These are phyloP conservation scores for Chondrilla cf. caribensis DNA, from an alignment of 37 sponge, comb jelly and placozoan genomes.

Conservation along the genomic window DNA sequence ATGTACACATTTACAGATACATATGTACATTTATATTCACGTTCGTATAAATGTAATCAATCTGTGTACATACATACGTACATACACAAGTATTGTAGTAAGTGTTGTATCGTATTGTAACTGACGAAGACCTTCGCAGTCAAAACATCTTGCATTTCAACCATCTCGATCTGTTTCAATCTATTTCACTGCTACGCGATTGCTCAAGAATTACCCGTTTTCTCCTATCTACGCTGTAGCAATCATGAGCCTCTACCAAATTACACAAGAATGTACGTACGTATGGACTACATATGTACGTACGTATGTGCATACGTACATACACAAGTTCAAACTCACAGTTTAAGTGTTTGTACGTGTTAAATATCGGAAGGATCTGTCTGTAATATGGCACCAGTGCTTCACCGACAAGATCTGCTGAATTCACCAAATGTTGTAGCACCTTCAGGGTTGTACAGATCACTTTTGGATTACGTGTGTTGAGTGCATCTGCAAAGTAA, in stretches of 20 bases:
- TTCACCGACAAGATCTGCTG: conserved; percentile 93
- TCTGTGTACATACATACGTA: neutral
- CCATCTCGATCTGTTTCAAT: no score
- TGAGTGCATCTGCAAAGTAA: conserved; percentile 85
- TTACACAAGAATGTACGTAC: neutral
- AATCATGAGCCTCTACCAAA: no score
- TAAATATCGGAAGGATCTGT: conserved; percentile 96
- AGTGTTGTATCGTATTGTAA: no score
- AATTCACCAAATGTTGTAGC: conserved; percentile 91
- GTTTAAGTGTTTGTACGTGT: conserved; percentile 90
- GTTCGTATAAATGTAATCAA: no score
- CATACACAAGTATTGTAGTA: neutral
- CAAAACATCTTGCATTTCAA: no score
- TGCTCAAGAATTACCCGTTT: no score
- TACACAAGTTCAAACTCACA: conserved; percentile 35
- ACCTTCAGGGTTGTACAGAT: conserved; percentile 94
- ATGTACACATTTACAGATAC: no score
- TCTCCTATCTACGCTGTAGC: no score
- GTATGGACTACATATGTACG: neutral
- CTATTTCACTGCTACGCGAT: no score
- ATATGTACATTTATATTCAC: no score
- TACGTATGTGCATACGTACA: conserved; percentile 2
- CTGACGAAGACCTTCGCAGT: no score
- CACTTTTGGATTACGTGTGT: conserved; percentile 81
- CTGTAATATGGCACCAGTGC: conserved; percentile 98